Base-by-base conservation (phyloP, 2,888 invertebrate genomes). In the Deilephila elpenor region DNA sequence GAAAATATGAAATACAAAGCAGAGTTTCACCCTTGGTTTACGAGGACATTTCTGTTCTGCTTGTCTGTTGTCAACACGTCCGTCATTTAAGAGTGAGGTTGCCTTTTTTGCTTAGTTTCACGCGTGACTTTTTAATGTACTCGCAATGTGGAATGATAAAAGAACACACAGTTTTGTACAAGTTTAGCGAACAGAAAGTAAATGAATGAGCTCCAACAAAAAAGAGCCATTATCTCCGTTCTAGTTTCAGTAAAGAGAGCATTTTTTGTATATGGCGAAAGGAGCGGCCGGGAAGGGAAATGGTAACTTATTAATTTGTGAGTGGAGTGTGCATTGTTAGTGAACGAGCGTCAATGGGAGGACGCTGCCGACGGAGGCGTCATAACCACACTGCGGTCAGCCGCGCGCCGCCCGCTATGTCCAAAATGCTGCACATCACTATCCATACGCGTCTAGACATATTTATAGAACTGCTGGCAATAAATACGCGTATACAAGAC, bases 301-400 rank as follows among this genome's bases (percentile, higher is more conserved):
- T 71, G 61, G 64, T 44, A 44, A 72, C 72, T 72, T 73, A 74
- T 76, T 76, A 76, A 74, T 74, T 76, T 32, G 51, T 56, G 64
- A 44, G 51, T 19, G 37, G 70, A 25, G 70, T 67, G 64, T 70
- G 73, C 75, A 74, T 75, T 77, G 74, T 77, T 77, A 70, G 59
- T 67, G 67, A 74, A 71, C 64, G 71, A 60, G 75, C 73, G 73
- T 77, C 75, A 77, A 77, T 77, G 67, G 75, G 70, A 70, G 25
- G 37, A 59, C 29, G 73, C 25, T 53, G 70, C 44, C 56, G 32
- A 34, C 20, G 64, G 71, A 75, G 73, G 73, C 76, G 75, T 75
- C 74, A 75, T 73, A 76, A 73, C 78, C 82, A 82, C 82, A 82
- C 72, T 84, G 79, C 82, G 81, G 82, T 80, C 77, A 60, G 75